A percentile compares a stretch with the other conserved stretches of the same genome.
Conservation (phyloP, 1,140 invertebrate species). For the Drosophila miranda region DNA sequence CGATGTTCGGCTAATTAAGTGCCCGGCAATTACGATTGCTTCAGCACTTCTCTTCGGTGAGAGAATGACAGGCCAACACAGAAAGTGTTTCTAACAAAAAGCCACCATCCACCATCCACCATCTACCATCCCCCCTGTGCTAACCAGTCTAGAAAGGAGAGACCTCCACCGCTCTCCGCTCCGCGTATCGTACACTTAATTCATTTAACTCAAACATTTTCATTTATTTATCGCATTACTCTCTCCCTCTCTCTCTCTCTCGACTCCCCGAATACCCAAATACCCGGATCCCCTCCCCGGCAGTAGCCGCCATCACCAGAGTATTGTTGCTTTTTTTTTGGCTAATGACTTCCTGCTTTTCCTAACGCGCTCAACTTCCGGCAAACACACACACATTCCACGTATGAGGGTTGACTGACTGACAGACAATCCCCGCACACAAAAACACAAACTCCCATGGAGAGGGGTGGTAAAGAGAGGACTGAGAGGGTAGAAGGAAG, state of each 20-base stretch:
- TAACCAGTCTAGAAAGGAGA: neutral
- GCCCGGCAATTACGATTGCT: slow-evolving; percentile 47
- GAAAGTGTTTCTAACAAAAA: slow-evolving; percentile 77
- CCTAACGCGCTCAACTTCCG: slow-evolving; percentile 69
- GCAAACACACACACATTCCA: slow-evolving; percentile 24
- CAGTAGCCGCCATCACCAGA: slow-evolving; percentile 46
- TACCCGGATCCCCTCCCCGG: slow-evolving; percentile 10
- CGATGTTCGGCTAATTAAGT: slow-evolving; percentile 74
- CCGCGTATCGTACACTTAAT: slow-evolving; percentile 72
- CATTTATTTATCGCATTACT: slow-evolving; percentile 80
- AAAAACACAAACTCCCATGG: neutral
- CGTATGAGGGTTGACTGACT: slow-evolving; percentile 36
- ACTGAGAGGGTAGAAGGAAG: slow-evolving; percentile 9
- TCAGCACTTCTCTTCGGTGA: slow-evolving; percentile 55
- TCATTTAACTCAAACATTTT: slow-evolving; percentile 81
- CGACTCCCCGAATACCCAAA: slow-evolving; percentile 24
- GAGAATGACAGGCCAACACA: slow-evolving; percentile 71
- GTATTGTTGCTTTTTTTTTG: slow-evolving; percentile 28
- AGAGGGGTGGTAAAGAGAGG: too few species aligned
- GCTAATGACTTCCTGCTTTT: slow-evolving; percentile 78
- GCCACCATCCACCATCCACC: slow-evolving; percentile 7
- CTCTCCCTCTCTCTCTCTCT: slow-evolving; percentile 17
- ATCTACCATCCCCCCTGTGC: slow-evolving; percentile 3
- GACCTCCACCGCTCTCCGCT: neutral
- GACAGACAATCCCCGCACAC: slow-evolving; percentile 41